Percentiles rank a stretch among this genome's conserved stretches.
phyloP scores from a whole-genome alignment of 2,888 invertebrate genomes.

The Matsumyia berberina region DNA sequence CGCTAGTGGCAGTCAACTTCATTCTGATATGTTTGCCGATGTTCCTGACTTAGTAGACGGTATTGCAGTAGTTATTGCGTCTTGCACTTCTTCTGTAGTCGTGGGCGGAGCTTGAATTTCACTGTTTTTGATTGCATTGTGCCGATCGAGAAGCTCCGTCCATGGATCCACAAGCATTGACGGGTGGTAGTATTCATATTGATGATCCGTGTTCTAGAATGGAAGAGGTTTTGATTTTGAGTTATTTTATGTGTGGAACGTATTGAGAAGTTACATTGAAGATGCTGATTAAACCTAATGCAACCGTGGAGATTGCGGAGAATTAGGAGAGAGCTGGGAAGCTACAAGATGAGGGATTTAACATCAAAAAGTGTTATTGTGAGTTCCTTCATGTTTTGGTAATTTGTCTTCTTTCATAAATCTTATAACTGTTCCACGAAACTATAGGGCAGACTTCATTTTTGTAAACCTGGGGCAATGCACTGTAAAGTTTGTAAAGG shows the following conservation, averaged over 20 bases:
- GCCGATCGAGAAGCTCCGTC: constrained; percentile 80
- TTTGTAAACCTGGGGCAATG: no score
- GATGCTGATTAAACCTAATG: no score
- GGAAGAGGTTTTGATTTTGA: background rate
- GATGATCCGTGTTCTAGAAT: constrained; percentile 53
- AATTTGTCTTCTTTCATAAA: no score
- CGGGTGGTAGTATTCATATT: constrained; percentile 79
- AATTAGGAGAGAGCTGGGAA: no score
- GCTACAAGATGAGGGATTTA: no score
- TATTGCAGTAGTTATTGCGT: constrained; percentile 3
- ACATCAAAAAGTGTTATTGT: no score
- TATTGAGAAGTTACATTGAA: no score
- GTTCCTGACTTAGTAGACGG: background rate
- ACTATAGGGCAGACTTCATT: no score
- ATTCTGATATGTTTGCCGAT: constrained; percentile 31
- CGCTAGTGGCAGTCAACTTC: background rate
- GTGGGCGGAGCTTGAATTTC: constrained; percentile 60
- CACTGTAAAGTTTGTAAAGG: no score
- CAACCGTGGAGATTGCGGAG: no score
- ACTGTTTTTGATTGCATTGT: constrained; percentile 79
- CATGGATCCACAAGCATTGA: constrained; percentile 83
- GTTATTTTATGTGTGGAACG: background rate
- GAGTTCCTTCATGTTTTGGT: no score
- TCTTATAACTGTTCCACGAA: no score
- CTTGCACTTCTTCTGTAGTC: background rate